phyloP scores from a whole-genome alignment of 2,888 invertebrate genomes.

The Theodoxus fluviatilis region DNA sequence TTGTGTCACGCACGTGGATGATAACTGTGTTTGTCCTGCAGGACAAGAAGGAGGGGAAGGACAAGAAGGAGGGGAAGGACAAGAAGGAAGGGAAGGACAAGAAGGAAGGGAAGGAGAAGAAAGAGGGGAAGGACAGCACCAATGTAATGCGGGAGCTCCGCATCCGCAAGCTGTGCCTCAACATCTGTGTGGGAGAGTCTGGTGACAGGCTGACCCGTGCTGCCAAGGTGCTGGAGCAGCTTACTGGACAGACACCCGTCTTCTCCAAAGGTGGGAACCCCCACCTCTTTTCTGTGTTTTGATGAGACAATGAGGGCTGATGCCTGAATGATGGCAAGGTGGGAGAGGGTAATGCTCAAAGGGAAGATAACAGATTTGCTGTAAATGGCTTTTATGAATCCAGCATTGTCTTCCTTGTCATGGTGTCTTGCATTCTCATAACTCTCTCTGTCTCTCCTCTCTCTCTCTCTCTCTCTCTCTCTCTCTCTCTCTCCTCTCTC shows the following conservation, averaged over 20 bases:
- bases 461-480: constrained; percentile 2
- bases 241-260: constrained; percentile 98
- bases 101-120: constrained; percentile 49
- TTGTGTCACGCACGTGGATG: no score
- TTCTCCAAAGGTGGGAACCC: constrained; percentile 84
- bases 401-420: no score
- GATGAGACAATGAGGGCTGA: no score
- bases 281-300: no score
- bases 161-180: constrained; percentile 96
- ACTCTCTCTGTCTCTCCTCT: no score
- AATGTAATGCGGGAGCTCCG: constrained; percentile 97
- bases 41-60: constrained; percentile 34
- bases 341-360: no score
- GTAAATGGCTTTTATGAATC: no score
- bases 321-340: no score
- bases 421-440: no score
- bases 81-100: no score
- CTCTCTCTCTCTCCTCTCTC: constrained; percentile 2
- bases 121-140: constrained; percentile 75
- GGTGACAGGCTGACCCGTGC: constrained; percentile 78
- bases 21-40: no score
- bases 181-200: constrained; percentile 99
- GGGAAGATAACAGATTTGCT: no score
- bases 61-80: constrained; percentile 71
- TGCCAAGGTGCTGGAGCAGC: constrained; percentile 90